These are phyloP conservation scores for Tigriopus californicus DNA, from an alignment of 2,888 invertebrate genomes.

Conservation along the genomic window DNA sequence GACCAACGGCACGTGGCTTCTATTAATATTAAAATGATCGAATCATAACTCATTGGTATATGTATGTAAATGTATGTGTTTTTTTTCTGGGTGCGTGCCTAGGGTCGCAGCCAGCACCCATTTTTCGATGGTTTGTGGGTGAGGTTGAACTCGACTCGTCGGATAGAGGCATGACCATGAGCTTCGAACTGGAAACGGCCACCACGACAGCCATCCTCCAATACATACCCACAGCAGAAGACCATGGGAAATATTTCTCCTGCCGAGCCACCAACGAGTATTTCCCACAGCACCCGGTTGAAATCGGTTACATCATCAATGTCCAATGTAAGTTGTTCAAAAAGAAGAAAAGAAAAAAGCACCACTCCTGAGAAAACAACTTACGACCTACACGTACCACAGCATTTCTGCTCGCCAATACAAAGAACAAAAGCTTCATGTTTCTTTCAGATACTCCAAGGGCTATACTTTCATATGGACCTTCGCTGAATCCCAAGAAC, in stretches of 20 bases:
- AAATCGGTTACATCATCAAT: conserved; percentile 2
- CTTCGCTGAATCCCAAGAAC: conserved; percentile 2
- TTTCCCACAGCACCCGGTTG: conserved; percentile 1
- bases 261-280: conserved; percentile 10
- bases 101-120: conserved; percentile 5
- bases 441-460: conserved; percentile 3
- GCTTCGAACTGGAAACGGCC: neutral
- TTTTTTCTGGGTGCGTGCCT: neutral
- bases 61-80: too few species aligned
- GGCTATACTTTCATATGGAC: conserved; percentile 6
- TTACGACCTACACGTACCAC: neutral
- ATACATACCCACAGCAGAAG: neutral
- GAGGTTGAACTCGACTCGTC: neutral
- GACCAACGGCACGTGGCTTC: too few species aligned
- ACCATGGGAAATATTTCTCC: conserved; percentile 2
- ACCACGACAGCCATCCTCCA: neutral
- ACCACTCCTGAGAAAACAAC: too few species aligned
- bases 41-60: too few species aligned
- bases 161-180: neutral
- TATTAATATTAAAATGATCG: too few species aligned
- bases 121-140: conserved; percentile 12
- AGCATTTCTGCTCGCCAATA: too few species aligned
- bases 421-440: too few species aligned
- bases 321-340: conserved; percentile 13
- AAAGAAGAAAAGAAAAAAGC: too few species aligned